Evolutionary conservation across 2,113 vertebrate species (phyloP).

Genomic region (Myotis davidii): DNA sequence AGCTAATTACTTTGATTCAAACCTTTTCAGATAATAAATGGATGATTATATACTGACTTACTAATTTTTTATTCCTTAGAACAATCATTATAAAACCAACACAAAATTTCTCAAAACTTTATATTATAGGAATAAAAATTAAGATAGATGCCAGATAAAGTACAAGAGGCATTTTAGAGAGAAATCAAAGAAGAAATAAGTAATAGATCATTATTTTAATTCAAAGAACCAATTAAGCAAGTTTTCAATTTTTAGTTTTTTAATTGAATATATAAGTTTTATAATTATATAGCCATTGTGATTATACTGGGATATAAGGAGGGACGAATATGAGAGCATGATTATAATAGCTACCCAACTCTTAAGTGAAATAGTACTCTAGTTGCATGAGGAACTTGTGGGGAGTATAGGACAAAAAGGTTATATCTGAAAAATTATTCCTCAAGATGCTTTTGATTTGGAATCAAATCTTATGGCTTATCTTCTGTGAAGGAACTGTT

Average conservation of each 20-base stretch:
- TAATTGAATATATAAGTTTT: not conserved
- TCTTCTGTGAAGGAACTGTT: not conserved
- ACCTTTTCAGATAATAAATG: not conserved
- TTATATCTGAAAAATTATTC: not conserved
- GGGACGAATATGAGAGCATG: not conserved
- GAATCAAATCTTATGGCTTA: not conserved
- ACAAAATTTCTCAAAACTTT: not conserved
- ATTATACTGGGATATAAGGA: not conserved
- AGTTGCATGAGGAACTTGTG: fast-evolving
- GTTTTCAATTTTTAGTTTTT: not conserved
- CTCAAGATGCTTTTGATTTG: not conserved
- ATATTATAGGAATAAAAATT: not conserved
- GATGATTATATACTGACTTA: not conserved
- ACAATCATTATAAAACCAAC: not conserved
- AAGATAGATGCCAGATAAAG: not conserved
- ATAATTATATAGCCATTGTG: not conserved
- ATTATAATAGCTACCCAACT: not conserved
- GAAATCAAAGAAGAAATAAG: not conserved
- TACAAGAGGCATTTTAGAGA: not conserved
- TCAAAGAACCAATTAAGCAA: not conserved
- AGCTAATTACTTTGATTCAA: not conserved
- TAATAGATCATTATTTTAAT: not conserved
- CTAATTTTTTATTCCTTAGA: not conserved
- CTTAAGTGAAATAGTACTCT: not conserved
- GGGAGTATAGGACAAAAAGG: not conserved